Percentiles rank a stretch among this genome's conserved stretches.
phyloP scores from a whole-genome alignment of 2,797 vertebrate species.

The Odontamblyopus lacepedii region DNA sequence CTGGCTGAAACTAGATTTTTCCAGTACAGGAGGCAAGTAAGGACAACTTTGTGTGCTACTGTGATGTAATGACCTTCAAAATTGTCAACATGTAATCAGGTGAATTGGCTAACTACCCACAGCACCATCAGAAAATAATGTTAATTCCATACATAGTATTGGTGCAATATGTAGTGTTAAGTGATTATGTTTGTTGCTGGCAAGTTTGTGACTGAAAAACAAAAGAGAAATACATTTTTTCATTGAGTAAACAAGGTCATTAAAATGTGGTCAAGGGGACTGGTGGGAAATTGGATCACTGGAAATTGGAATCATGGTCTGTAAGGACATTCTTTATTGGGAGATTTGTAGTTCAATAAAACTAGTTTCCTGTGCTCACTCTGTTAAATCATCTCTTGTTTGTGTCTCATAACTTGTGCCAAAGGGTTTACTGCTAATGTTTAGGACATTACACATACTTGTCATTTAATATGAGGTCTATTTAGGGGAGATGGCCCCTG shows the following conservation, averaged over 20 bases:
- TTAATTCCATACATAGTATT: neutral
- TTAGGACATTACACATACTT: slow-evolving; percentile 47
- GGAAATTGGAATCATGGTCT: too few relatives aligned
- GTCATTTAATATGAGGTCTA: slow-evolving; percentile 54
- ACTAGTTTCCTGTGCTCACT: slow-evolving; percentile 10
- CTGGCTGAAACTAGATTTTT: slow-evolving; percentile 42
- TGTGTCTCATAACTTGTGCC: slow-evolving; percentile 42
- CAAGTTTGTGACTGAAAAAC: neutral
- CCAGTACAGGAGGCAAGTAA: slow-evolving; percentile 35
- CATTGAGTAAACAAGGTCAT: neutral
- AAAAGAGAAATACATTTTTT: neutral
- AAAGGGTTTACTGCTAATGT: slow-evolving; percentile 49
- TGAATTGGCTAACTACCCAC: neutral
- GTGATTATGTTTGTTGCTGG: too few relatives aligned
- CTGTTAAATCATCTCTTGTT: slow-evolving; percentile 54
- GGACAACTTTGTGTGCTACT: slow-evolving; percentile 44
- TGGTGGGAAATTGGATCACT: neutral
- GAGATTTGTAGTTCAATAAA: neutral
- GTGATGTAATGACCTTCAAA: slow-evolving; percentile 37
- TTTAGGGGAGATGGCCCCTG: slow-evolving; percentile 42
- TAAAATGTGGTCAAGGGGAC: neutral
- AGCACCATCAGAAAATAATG: neutral
- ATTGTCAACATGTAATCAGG: neutral
- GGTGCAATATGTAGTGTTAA: neutral
- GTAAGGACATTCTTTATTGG: neutral